Percentiles rank a stretch among this genome's conserved stretches.
These are phyloP conservation scores for Tetranychus truncatus DNA, from an alignment of 2,888 invertebrate genomes.

Conservation along the genomic window DNA sequence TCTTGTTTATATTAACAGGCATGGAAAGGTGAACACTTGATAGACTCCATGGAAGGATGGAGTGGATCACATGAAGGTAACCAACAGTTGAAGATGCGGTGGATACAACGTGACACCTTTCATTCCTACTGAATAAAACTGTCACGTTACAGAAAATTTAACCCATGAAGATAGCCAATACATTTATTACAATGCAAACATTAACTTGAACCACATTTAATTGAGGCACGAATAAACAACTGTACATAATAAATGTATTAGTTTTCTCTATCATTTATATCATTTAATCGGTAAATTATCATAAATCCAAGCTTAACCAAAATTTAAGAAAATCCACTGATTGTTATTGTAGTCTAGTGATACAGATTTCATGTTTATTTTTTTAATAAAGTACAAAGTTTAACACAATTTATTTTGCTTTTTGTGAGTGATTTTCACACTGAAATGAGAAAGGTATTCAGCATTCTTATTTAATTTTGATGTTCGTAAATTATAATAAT, in stretches of 20 bases:
- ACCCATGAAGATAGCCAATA: not conserved
- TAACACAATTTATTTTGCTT: too few relatives aligned
- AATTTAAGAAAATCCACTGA: too few relatives aligned
- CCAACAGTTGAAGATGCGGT: not conserved
- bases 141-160: conserved; percentile 1
- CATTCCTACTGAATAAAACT: not conserved
- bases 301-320: too few relatives aligned
- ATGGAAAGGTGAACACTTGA: not conserved
- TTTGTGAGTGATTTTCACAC: too few relatives aligned
- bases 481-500: too few relatives aligned
- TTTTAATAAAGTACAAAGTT: too few relatives aligned
- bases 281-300: too few relatives aligned
- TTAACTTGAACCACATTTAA: not conserved
- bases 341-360: too few relatives aligned
- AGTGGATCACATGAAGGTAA: not conserved
- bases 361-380: too few relatives aligned
- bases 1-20: not conserved
- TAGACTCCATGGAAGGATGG: not conserved
- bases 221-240: not conserved
- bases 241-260: not conserved
- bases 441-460: too few relatives aligned
- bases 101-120: not conserved
- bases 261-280: too few relatives aligned
- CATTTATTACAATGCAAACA: conserved; percentile 1
- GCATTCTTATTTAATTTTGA: too few relatives aligned